A percentile compares a stretch with the other conserved stretches of the same genome.
Conservation (phyloP, 1,140 invertebrate species). For the Sarcophaga peregrina region DNA sequence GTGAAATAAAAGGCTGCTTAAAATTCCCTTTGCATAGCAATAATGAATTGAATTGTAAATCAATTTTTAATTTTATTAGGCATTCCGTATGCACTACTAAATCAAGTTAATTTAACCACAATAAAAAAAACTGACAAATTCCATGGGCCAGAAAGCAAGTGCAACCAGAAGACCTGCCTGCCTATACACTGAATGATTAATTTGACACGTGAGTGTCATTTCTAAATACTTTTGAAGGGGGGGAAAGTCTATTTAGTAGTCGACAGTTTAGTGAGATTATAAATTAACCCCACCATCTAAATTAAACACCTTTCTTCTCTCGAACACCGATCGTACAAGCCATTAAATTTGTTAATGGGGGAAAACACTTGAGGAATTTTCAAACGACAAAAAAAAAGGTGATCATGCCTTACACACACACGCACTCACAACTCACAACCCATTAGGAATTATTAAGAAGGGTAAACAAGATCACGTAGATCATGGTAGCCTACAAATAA, state of each 20-base stretch:
- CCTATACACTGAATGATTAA: not conserved
- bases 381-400: no score
- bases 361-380: not conserved
- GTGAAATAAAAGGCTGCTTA: not conserved
- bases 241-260: no score
- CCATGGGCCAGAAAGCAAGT: not conserved
- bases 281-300: conserved; percentile 23
- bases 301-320: not conserved
- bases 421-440: not conserved
- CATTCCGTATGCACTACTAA: conserved; percentile 2
- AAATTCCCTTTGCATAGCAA: not conserved
- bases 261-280: not conserved
- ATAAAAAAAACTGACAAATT: not conserved
- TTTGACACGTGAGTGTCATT: conserved; percentile 18
- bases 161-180: not conserved
- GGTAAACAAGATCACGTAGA: not conserved
- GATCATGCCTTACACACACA: no score
- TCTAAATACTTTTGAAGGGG: not conserved
- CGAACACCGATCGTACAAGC: not conserved
- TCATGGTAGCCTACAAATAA: not conserved
- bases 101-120: conserved; percentile 1
- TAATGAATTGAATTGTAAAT: not conserved
- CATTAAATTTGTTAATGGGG: not conserved
- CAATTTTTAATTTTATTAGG: conserved; percentile 17
- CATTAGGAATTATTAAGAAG: conserved; percentile 19